Evolutionary conservation across 2,888 invertebrate genomes (phyloP), one percentile per base, ranked within the genome.

Genomic region (Dermolepida albohirtum): DNA sequence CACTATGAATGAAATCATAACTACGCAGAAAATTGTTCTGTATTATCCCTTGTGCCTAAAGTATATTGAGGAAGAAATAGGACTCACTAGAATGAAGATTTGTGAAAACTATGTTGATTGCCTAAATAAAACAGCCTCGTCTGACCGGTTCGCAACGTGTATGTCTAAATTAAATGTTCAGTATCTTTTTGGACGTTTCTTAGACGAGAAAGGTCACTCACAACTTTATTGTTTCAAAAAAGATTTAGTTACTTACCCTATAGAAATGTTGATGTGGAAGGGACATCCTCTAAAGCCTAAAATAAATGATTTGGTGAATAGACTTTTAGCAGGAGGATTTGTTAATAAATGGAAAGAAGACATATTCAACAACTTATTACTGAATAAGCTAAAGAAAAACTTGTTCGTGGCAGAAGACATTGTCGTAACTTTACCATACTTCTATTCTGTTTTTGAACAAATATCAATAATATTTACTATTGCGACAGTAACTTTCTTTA

Each of bases 221-320:
- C 57, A 74, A 17, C 69, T 79, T 11, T 75, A 76, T 59, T 76
- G 76, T 54, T 72, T 80, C 49, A 71, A 75, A 34, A 69, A 76
- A 4, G 74, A 76, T 14, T 75, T 81, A 0, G 77, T 79, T 4
- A 76, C 76, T 5, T 79, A 76, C 71, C 80, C 80, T 1, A 67
- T 81, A 2, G 79, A 79, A 72, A 78, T 82, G 72, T 66, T 79
- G 10, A 75, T 79, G 73, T 72, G 75, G 5, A 80, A 80, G 70
- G 81, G 81, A 5, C 81, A 81, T 72, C 80, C 78, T 27, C 71
- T 81, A 10, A 74, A 73, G n/a, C 64, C 73, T 5, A 63, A 70
- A 49, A 77, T 82, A 57, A 74, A 79, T 54, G 49, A 64, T 1
- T 64, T 79, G 41, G 73, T 82, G 4, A 68, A 73, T 17, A 67